Base-by-base conservation (phyloP, 2,888 invertebrate species). In the Stomorhina lunata region DNA sequence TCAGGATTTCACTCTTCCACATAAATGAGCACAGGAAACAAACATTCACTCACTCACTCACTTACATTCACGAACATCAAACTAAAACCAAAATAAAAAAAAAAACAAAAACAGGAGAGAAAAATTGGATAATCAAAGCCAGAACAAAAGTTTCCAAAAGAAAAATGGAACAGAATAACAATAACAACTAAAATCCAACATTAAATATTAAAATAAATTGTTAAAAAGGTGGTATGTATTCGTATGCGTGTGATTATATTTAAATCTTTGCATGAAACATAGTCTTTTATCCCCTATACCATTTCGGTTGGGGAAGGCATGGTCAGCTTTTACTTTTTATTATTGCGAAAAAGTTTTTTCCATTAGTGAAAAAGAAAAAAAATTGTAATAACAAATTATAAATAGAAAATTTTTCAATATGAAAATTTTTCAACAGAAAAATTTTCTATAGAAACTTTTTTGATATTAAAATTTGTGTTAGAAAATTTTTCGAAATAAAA, bases 171-270 rank as follows among this genome's bases (percentile, higher is more conserved):
- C 15, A 45, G 22, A 45, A 40, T 17, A 55, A 69, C 27, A 65
- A 37, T 48, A 65, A 57, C 65, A 43, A 53, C 32, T n/a, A 32
- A 59, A 72, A 50, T 32, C 1, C 1, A 76, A 71, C 32, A 20
- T n/a, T 43, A 53, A 81, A 43, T 78, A 63, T 69, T 57, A 40
- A 81, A 76, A 75, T 68, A 72, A 76, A 81, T 76, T 32, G 53
- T 34, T 65, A 22, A 75, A n/a, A 71, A 75, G 25, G 55, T 75
- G 43, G 15, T 10, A 10, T 37, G 55, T 15, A 50, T 48, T 43
- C 9, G 65, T 65, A 1, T 43, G 34, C n/a, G 37, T 66, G 20
- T 9, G 4, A 45, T 25, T 29, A 2, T n/a, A 43, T 45, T 66
- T 59, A 25, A 37, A n/a, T 15, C 10, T 15, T 17, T 32, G 20